Evolutionary conservation across 2,113 vertebrate genomes (phyloP), one percentile per base, ranked within the genome.

Genomic region (Mungos mungo): DNA sequence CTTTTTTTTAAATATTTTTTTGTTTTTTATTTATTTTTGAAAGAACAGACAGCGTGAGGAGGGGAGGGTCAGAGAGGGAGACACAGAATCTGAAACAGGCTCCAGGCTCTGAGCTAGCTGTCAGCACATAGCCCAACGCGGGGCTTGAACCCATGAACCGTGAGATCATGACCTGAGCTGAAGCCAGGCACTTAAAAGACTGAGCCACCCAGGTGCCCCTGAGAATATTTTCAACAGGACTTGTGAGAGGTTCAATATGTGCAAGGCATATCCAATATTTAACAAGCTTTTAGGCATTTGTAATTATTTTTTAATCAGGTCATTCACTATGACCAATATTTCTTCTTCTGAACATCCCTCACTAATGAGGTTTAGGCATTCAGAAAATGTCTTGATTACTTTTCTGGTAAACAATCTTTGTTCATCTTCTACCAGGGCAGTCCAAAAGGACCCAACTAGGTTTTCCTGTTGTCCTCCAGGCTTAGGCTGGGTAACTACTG

Each of bases 231-330:
- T 98, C 98, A 79, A 98, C 92, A 74, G 98, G 96, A 29, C 98
- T 97, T 88, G 98, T 96, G 69, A 77, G 84, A 68, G 97, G 96
- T 84, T 98, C 98, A 68, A 99, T 98, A 66, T 6, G 98, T 93
- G 98, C 97, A n/a, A 98, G 98, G 85, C 99, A 99, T 81, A 99
- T 98, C 99, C 99, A 99, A 0, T 99, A 99, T 79, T 79, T 98
- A 52, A 98, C 98, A 97, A 99, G 98, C 68, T 98, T 99, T 98
- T 98, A 99, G 87, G 98, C 98, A 57, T 97, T 98, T 93, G 99
- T 98, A 96, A 97, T 57, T 82, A 52, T 82, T 83, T 97, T 88
- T 88, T 77, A 82, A 98, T 93, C 63, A 99, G 93, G 7, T 98
- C 97, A 69, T 98, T 97, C 93, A 99, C 82, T 90, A 96, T 98